A percentile compares a stretch with the other conserved stretches of the same genome.
These are phyloP conservation scores for Caiman crocodilus DNA, from an alignment of 2,797 vertebrate species.

Conservation along the genomic window DNA sequence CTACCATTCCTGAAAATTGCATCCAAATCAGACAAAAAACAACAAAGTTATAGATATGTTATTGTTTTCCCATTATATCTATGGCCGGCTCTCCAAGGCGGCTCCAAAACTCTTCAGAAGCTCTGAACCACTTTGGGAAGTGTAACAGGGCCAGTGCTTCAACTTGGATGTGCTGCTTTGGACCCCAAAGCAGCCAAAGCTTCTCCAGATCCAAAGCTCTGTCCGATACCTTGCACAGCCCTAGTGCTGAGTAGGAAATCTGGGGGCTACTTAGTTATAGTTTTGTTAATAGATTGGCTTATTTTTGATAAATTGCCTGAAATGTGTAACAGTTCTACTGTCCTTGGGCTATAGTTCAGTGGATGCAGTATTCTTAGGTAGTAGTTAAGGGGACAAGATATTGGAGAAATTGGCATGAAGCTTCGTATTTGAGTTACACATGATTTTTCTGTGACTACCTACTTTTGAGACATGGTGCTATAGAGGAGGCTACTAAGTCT, in stretches of 20 bases:
- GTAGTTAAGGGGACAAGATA: not conserved
- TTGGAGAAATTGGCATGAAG: not conserved
- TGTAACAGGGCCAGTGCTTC: too few species aligned
- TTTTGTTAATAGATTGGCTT: not conserved
- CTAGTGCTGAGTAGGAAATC: not conserved
- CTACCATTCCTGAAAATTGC: too few species aligned
- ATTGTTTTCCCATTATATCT: too few species aligned
- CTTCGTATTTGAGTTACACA: not conserved
- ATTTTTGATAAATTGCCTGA: slow-evolving; percentile 10
- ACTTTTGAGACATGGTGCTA: not conserved
- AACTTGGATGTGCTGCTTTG: too few species aligned
- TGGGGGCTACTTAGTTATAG: not conserved
- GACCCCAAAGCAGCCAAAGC: too few species aligned
- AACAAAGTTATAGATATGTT: too few species aligned
- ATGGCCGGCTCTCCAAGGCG: too few species aligned
- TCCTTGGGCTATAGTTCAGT: not conserved
- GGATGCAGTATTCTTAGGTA: not conserved
- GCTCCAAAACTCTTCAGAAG: too few species aligned
- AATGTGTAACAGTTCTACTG: not conserved
- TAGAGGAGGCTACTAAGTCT: not conserved
- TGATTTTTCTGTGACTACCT: not conserved
- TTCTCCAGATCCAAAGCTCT: too few species aligned
- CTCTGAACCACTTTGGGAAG: too few species aligned
- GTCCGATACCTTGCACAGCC: too few species aligned
- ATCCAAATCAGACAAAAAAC: too few species aligned